These are phyloP conservation scores for Alcedo atthis DNA, from an alignment of 2,797 vertebrate genomes.

Conservation along the genomic window DNA sequence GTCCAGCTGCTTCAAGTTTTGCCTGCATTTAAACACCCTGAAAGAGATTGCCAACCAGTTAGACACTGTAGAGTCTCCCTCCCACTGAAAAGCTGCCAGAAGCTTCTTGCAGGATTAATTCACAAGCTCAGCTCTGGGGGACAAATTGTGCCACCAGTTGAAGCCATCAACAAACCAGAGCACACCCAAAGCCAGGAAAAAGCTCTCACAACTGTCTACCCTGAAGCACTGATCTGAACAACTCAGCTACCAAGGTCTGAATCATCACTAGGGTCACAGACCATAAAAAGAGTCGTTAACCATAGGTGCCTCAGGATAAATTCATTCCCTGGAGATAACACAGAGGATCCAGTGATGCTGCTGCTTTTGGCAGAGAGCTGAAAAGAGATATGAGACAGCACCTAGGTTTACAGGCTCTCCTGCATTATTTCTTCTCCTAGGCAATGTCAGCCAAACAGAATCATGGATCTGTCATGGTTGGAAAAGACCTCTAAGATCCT, in stretches of 20 bases:
- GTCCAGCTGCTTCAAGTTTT: not conserved
- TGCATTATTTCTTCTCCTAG: not conserved
- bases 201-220: not conserved
- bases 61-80: not conserved
- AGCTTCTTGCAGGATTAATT: not conserved
- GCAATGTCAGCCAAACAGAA: not conserved
- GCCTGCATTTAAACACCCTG: not conserved
- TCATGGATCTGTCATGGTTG: no score
- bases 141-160: not conserved
- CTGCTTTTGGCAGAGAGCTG: not conserved
- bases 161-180: not conserved
- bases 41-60: not conserved
- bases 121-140: not conserved
- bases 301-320: not conserved
- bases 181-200: not conserved
- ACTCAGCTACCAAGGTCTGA: not conserved
- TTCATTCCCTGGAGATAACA: not conserved
- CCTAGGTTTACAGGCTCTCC: not conserved
- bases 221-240: slow-evolving; percentile 9
- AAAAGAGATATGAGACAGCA: not conserved
- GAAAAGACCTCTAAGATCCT: no score
- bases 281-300: not conserved
- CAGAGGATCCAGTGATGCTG: not conserved
- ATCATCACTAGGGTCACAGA: not conserved
- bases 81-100: not conserved